Evolutionary conservation across 2,113 vertebrate species (phyloP).

Genomic region (Gorsachius goisagi): DNA sequence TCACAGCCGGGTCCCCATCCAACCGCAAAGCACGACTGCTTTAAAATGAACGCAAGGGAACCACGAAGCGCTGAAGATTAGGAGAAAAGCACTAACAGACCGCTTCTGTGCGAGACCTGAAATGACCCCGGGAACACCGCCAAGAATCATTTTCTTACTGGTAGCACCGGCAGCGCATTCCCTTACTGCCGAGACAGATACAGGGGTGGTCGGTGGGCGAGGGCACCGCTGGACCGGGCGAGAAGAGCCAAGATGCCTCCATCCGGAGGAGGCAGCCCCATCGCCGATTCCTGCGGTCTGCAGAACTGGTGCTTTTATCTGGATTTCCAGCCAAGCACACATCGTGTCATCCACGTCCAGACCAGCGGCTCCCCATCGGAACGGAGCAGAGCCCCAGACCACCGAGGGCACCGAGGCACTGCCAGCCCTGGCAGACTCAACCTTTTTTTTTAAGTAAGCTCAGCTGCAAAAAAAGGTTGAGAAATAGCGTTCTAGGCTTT

Average conservation of each 20-base stretch:
- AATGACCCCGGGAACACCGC: slow-evolving; percentile 29
- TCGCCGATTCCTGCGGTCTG: not conserved
- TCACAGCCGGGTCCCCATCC: not conserved
- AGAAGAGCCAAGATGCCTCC: not conserved
- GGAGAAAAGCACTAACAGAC: slow-evolving; percentile 22
- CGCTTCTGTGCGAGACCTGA: not conserved
- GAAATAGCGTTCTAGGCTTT: not conserved
- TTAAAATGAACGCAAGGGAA: slow-evolving; percentile 8
- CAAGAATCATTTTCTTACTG: slow-evolving; percentile 44
- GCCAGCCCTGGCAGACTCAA: not conserved
- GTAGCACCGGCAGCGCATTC: not conserved
- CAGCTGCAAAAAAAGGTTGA: not conserved
- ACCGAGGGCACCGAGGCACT: rapidly evolving
- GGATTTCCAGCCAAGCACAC: not conserved
- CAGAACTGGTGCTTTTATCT: not conserved
- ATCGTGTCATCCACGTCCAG: not conserved
- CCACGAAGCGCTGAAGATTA: not conserved
- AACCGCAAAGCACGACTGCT: not conserved
- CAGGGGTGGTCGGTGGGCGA: not conserved
- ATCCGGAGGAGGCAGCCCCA: not conserved
- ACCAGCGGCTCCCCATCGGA: not conserved
- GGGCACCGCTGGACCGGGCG: rapidly evolving
- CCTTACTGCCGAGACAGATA: not conserved
- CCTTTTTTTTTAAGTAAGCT: not conserved
- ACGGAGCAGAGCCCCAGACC: not conserved